Base-by-base conservation (phyloP, 2,113 vertebrate genomes). In the Tachuris rubrigastra region DNA sequence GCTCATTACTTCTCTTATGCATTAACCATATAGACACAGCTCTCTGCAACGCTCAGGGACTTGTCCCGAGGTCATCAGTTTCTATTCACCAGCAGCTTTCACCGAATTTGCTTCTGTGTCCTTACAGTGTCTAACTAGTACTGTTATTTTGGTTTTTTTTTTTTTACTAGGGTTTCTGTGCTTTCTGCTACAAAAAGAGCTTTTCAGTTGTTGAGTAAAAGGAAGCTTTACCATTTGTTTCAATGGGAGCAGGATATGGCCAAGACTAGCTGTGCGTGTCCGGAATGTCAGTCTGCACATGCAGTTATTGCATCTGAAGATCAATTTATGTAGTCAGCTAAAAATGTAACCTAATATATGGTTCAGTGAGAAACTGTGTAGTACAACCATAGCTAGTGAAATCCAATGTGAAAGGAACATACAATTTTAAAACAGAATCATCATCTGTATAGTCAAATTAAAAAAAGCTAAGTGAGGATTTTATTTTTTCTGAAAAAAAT, bases 271-370 rank as follows among this genome's bases (percentile, higher is more conserved):
- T 78, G 19, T 81, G 72, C 5, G 2, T 47, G 27, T 81, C 63
- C 2, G 2, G 42, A 83, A 78, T 56, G 83, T 92, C 47, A 49
- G 75, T 42, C 75, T 88, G 92, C 68, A 39, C 65, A 71, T 47
- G 50, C 55, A 59, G 59, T 88, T 74, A 59, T n/a, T 93, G 55
- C 67, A 88, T 93, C 68, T 91, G 85, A 80, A 93, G 79, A 92
- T 94, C 85, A 80, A 55, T 92, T 88, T 77, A 71, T 90, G 72
- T 92, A 93, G 75, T 88, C 68, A 92, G 92, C 92, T 96, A 81
- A 96, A 97, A 94, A 86, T 71, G 76, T 93, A 86, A 88, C 83
- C 78, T 92, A 86, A 97, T 93, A 92, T 19, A 88, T 93, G 94
- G 85, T 92, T 96, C 83, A 74, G 55, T 90, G 88, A 90, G 90